Base-by-base conservation (phyloP, 2,113 vertebrate species). In the Pomatorhinus ruficollis region DNA sequence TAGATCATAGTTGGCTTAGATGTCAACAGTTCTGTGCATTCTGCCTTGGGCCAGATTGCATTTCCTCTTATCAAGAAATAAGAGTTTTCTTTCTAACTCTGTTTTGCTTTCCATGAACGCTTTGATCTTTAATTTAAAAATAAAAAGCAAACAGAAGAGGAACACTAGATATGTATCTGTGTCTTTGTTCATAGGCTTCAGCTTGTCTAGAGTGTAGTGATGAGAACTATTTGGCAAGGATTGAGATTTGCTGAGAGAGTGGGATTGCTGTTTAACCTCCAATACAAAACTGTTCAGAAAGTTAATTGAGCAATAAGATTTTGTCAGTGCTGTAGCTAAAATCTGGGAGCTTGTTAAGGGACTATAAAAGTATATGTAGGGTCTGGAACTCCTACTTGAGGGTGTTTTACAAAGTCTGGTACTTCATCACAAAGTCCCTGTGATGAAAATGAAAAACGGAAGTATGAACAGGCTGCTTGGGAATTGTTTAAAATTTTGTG, bases 121-220 rank as follows among this genome's bases (percentile, higher is more conserved):
- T 97, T 96, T 96, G 95, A 91, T 97, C 71, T 97, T 92, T 85
- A 79, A 91, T 86, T 94, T 96, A 66, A 92, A 90, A 93, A 80
- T 54, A 81, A 94, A 89, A 53, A 50, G 16, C 19, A 77, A 71
- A 44, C 33, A 47, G n/a, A 68, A 90, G 44, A 93, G 31, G 30
- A 95, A 42, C 11, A 16, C 54, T 78, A 83, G 64, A 80, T 92
- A 28, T 25, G 17, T 87, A 65, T 96, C 54, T 92, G 25, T 42
- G 20, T 50, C 49, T 70, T 92, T 47, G 23, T 86, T 96, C 63
- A 15, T 71, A 27, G 69, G 7, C 50, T 92, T 90, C 70, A 78
- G 66, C 42, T 76, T 93, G 42, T 71, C 64, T 84, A 19, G 44
- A 22, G 69, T 70, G 30, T 63, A 45, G 30, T 60, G 53, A 37